Evolutionary conservation across 2,797 vertebrate genomes (phyloP), one percentile per base, ranked within the genome.

Genomic region (Neosilurus mollespiculum): DNA sequence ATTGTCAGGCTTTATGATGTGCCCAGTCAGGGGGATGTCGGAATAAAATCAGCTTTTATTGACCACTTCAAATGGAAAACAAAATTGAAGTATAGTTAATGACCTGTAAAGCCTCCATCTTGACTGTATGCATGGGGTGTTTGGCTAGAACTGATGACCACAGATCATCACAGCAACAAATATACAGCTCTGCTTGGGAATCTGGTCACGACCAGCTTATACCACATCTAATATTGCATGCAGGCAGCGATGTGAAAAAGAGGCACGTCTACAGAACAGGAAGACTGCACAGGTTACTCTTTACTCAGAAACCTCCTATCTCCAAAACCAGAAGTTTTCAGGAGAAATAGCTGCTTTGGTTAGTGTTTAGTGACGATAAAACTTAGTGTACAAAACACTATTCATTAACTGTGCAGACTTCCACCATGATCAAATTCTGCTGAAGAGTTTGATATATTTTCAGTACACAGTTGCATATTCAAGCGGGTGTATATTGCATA

Each of bases 181-280:
- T 77, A 73, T 73, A 62, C 49, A 61, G 78, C 82, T 58, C 73
- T 72, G 79, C 66, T 86, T 71, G 81, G 62, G 70, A 86, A 83
- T 85, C 81, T 87, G 75, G 73, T 84, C 80, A 85, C 80, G 81
- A 58, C 82, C 43, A 69, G 73, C 80, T 56, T 75, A 76, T 43
- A 76, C 61, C 80, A 65, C 69, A 64, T 82, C 83, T 81, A 84
- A 87, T 81, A 84, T 86, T 84, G 80, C 49, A 58, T 56, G 78
- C 75, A 73, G 84, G 80, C 81, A 82, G 58, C 14, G 22, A 82
- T 81, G 79, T 43, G 24, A 86, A 61, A 76, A 82, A 66, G 81
- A 80, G 49, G 49, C 81, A 56, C 81, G 70, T 81, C 79, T 78
- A 71, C 80, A 79, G 79, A 79, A 75, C 65, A 69, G 73, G 49